Evolutionary conservation across 2,113 vertebrate genomes (phyloP).

Genomic region (Heterochromis multidens): DNA sequence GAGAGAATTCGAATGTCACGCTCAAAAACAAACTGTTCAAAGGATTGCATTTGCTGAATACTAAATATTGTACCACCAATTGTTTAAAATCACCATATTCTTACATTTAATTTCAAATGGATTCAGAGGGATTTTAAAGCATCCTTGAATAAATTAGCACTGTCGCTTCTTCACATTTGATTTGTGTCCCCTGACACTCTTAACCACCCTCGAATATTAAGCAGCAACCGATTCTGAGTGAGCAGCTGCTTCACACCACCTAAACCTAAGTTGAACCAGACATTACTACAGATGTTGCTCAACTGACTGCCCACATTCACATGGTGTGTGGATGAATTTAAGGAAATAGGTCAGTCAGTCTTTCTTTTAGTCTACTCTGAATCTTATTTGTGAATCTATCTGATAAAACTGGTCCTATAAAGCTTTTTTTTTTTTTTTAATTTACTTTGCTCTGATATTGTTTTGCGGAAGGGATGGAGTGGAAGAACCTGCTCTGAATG

Average conservation of each 20-base stretch:
- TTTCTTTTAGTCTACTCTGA: neutral
- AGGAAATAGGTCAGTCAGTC: neutral
- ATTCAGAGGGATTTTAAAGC: neutral
- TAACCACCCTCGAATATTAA: neutral
- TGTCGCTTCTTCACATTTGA: neutral
- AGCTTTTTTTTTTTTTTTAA: too few relatives aligned
- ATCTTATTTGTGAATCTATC: too few relatives aligned
- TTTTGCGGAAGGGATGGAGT: too few relatives aligned
- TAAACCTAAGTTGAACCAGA: neutral
- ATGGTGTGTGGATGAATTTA: neutral
- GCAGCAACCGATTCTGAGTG: neutral
- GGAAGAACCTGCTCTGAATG: too few relatives aligned
- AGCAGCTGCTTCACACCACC: neutral
- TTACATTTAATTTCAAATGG: too few relatives aligned
- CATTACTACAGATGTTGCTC: neutral
- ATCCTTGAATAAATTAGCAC: neutral
- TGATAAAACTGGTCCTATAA: too few relatives aligned
- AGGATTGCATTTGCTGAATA: neutral
- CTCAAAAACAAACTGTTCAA: neutral
- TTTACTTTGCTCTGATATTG: too few relatives aligned
- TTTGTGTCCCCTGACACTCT: neutral
- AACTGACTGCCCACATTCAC: neutral
- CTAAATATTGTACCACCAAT: neutral
- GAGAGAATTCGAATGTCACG: neutral
- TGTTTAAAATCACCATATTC: neutral